Evolutionary conservation across 2,888 invertebrate genomes (phyloP).

Genomic region (Calliphora vomitoria): DNA sequence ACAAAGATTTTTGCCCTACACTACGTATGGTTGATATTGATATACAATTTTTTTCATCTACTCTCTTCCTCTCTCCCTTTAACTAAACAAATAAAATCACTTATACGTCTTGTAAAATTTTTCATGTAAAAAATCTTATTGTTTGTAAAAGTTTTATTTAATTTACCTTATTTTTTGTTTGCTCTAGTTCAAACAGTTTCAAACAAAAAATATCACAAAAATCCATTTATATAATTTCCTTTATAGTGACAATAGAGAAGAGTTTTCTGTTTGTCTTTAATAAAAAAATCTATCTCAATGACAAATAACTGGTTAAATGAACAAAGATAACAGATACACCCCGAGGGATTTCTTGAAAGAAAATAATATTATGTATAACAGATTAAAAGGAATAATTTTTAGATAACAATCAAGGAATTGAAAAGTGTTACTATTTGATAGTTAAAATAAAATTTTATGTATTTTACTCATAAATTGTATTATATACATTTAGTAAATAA

Average conservation of each 20-base stretch:
- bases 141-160: slow-evolving; percentile 14
- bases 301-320: not conserved
- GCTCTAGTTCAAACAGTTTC: not conserved
- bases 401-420: too few relatives aligned
- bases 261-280: not conserved
- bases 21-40: too few relatives aligned
- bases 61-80: not conserved
- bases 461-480: too few relatives aligned
- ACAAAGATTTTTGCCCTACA: too few relatives aligned
- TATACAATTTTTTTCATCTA: not conserved
- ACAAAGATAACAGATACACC: not conserved
- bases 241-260: not conserved
- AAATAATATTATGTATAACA: too few relatives aligned
- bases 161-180: not conserved
- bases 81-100: slow-evolving; percentile 57
- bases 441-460: too few relatives aligned
- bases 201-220: slow-evolving; percentile 37
- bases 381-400: too few relatives aligned
- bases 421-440: too few relatives aligned
- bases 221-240: slow-evolving; percentile 55
- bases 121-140: slow-evolving; percentile 9
- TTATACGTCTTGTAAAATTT: slow-evolving; percentile 36
- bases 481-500: too few relatives aligned
- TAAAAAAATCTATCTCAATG: not conserved
- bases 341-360: too few relatives aligned